These are phyloP conservation scores for Perdita meconis DNA, from an alignment of 2,888 invertebrate species.

Conservation along the genomic window DNA sequence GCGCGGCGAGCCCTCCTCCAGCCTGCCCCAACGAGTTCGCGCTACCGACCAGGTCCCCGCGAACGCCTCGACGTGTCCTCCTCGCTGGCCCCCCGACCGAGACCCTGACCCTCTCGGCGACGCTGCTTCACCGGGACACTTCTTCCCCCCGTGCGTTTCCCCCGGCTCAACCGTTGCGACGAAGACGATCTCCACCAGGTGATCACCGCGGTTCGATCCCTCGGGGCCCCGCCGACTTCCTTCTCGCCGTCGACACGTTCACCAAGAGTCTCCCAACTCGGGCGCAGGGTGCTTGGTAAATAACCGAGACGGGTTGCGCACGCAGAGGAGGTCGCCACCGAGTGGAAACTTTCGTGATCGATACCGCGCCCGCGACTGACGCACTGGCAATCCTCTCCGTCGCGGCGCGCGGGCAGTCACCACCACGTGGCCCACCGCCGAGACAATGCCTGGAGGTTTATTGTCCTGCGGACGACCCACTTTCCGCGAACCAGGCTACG, in stretches of 20 bases:
- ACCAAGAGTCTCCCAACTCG: conserved; percentile 59
- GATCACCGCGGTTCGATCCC: conserved; percentile 12
- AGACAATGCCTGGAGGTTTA: conserved; percentile 58
- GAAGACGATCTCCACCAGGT: too few relatives aligned
- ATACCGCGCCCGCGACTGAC: conserved; percentile 66
- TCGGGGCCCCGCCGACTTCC: conserved; percentile 30
- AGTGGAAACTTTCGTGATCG: conserved; percentile 76
- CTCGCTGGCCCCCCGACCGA: too few relatives aligned
- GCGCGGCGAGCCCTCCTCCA: conserved; percentile 17
- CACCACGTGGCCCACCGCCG: conserved; percentile 60
- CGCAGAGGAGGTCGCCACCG: conserved; percentile 71
- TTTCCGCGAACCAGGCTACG: conserved; percentile 22
- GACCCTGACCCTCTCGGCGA: conserved; percentile 9
- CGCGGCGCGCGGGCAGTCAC: too few relatives aligned
- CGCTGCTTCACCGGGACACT: conserved; percentile 2
- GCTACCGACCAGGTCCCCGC: too few relatives aligned
- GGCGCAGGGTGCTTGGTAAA: conserved; percentile 62
- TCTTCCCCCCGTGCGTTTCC: neutral
- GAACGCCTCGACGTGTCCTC: too few relatives aligned
- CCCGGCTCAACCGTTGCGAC: neutral
- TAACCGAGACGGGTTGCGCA: conserved; percentile 65
- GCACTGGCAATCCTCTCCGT: conserved; percentile 66
- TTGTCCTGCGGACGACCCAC: conserved; percentile 62
- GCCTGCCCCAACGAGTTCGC: neutral
- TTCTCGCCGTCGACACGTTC: conserved; percentile 64